Evolutionary conservation across 2,113 vertebrate species (phyloP).

Genomic region (Leptodactylus fuscus): DNA sequence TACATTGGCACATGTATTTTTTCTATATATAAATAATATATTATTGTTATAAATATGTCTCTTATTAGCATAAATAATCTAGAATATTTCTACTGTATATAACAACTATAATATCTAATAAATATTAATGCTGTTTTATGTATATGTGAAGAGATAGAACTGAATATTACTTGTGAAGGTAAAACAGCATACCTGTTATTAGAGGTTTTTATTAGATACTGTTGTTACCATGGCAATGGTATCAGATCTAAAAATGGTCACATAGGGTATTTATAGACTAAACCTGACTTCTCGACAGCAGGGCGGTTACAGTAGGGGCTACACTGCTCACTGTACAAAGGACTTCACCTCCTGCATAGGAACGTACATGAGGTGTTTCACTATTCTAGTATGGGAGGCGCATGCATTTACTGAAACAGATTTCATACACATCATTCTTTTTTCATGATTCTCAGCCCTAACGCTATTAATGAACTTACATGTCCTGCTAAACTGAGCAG

Average conservation of each 20-base stretch:
- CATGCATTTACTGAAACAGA: background rate
- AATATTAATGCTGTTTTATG: too few species aligned
- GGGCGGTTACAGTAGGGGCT: background rate
- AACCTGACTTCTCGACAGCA: background rate
- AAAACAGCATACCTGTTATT: constrained; percentile 6
- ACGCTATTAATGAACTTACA: too few species aligned
- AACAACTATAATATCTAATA: too few species aligned
- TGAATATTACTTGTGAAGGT: background rate
- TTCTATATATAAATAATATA: too few species aligned
- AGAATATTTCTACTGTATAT: too few species aligned
- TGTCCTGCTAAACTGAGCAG: too few species aligned
- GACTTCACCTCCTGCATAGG: background rate
- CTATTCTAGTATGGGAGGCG: background rate
- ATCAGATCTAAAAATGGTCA: constrained; percentile 17
- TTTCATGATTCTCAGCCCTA: too few species aligned
- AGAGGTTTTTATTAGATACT: constrained; percentile 10
- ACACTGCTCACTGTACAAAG: background rate
- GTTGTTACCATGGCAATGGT: constrained; percentile 28
- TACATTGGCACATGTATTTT: too few species aligned
- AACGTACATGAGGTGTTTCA: background rate
- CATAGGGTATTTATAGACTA: constrained; percentile 2
- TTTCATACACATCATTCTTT: too few species aligned
- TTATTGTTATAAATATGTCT: too few species aligned
- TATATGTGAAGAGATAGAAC: background rate
- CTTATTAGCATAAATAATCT: too few species aligned